Conservation (phyloP, 2,888 invertebrate species). For the Panzeria rudis region DNA sequence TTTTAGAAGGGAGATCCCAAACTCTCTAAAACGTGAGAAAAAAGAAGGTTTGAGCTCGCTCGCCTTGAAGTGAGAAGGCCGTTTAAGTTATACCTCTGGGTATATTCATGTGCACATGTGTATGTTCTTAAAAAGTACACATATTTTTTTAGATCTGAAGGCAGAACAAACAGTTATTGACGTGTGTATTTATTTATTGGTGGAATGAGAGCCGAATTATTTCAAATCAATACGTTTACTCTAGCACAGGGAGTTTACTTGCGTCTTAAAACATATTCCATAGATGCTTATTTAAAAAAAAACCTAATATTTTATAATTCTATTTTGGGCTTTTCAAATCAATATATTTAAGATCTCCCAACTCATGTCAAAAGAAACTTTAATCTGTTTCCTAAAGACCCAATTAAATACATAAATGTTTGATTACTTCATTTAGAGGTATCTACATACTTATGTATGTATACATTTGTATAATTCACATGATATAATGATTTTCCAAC, state of each 20-base stretch:
- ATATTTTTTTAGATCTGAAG: slow-evolving; percentile 17
- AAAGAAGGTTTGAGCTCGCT: no score
- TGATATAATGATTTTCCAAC: background rate
- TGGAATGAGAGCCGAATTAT: slow-evolving; percentile 5
- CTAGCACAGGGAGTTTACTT: background rate
- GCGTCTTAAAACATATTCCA: slow-evolving; percentile 9
- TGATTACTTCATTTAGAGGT: slow-evolving; percentile 13
- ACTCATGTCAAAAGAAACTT: background rate
- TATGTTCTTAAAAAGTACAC: background rate
- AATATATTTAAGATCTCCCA: background rate
- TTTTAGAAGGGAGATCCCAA: no score
- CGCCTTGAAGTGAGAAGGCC: no score
- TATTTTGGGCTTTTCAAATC: background rate
- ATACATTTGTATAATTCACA: background rate
- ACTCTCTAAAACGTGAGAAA: no score
- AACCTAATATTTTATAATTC: background rate
- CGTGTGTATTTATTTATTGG: slow-evolving; percentile 33
- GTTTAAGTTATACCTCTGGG: no score
- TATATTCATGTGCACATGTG: background rate
- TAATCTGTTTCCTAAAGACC: slow-evolving; percentile 12
- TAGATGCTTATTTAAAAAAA: background rate
- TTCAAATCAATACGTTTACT: background rate
- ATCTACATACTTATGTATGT: background rate
- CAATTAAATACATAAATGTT: slow-evolving; percentile 37
- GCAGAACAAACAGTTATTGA: slow-evolving; percentile 61